Evolutionary conservation across 2,797 vertebrate species (phyloP), one percentile per base, ranked within the genome.

Genomic region (Mus caroli): DNA sequence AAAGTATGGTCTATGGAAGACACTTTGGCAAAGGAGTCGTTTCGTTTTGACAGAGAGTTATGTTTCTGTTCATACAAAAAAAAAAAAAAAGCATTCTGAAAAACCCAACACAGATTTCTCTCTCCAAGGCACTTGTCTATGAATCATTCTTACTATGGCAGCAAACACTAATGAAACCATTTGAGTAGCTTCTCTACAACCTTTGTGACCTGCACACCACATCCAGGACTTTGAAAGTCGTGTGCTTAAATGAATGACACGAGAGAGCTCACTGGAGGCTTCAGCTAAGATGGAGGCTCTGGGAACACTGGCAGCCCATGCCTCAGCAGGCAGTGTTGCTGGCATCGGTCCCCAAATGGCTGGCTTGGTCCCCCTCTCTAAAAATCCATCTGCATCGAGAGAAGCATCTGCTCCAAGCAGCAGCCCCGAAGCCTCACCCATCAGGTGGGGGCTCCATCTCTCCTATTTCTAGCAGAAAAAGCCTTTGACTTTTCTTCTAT

Each of bases 401-500:
- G 11, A 37, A 43, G 12, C 79, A 28, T 50, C 80, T 67, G 46
- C 43, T 83, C 78, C 6, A 3, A 64, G 0, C 0, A 1, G 83
- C 88, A 77, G 90, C 46, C 40, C 78, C 20, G 54, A 86, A 56
- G 12, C 31, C 86, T 90, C 67, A 69, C 19, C 88, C 12, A 34
- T 34, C 46, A 6, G 75, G 62, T 31, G 64, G 89, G 79, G 34
- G 17, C 34, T 56, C 95, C 34, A 3, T 73, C 24, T 87, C 73
- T 12, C 8, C 28, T 85, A 56, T 96, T 94, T 96, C 96, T 97
- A 94, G 50, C 64, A 85, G 90, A 52, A 43, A 77, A 40, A 28
- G 14, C 52, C 20, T 64, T 64, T 7, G 92, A 88, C 69, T 34
- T 64, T 69, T 46, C 85, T 95, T 13, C 26, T 94, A 96, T 94